Evolutionary conservation across 53 echinoderm and acorn worm genomes (phyloP).

Genomic region (Actinopyga echinites): DNA sequence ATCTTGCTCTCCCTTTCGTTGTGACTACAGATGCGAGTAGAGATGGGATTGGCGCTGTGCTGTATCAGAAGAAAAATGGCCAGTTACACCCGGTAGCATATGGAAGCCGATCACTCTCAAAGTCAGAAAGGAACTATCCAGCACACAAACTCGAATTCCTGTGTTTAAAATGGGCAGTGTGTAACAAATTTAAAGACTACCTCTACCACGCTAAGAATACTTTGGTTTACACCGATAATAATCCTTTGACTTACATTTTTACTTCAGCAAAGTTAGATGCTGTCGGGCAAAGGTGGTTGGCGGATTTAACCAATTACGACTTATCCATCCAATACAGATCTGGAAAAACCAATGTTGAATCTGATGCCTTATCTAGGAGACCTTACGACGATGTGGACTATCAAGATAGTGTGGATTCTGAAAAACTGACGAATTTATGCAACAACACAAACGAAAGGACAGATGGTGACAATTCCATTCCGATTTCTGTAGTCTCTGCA

Average conservation of each 20-base stretch:
- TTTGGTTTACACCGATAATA: conserved; percentile 59
- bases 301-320: conserved; percentile 51
- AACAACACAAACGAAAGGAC: conserved; percentile 3
- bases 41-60: conserved; percentile 62
- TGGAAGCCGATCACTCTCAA: conserved; percentile 59
- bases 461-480: conserved; percentile 4
- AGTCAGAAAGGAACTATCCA: conserved; percentile 65
- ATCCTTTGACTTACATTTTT: conserved; percentile 58
- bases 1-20: conserved; percentile 48
- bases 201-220: conserved; percentile 50
- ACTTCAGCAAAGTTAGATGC: conserved; percentile 60
- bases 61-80: conserved; percentile 50
- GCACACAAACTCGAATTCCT: conserved; percentile 66
- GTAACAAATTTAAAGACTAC: conserved; percentile 62
- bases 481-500: neutral
- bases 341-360: conserved; percentile 43
- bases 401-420: conserved; percentile 7
- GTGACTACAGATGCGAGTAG: conserved; percentile 64
- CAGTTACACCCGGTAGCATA: conserved; percentile 62
- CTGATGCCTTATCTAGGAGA: conserved; percentile 60
- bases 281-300: conserved; percentile 64
- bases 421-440: conserved; percentile 16
- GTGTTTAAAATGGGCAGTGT: conserved; percentile 50
- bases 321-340: conserved; percentile 62
- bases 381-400: conserved; percentile 2